These are phyloP conservation scores for Phalanger gymnotis DNA, from an alignment of 2,797 vertebrate genomes.

Conservation along the genomic window DNA sequence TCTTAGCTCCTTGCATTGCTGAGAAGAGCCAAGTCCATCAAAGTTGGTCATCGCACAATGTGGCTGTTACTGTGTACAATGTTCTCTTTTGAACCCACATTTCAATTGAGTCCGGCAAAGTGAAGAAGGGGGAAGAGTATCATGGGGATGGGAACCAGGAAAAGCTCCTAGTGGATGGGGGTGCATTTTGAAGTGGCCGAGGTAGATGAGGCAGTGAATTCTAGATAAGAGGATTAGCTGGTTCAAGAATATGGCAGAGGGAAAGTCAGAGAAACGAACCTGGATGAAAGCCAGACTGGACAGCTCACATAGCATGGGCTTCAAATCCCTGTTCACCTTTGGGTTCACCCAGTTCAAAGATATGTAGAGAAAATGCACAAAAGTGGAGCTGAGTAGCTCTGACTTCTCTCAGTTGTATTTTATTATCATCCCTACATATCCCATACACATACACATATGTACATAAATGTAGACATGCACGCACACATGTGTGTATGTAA, in stretches of 20 bases:
- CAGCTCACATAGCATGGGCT: background rate
- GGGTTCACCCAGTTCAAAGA: background rate
- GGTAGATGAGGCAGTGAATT: background rate
- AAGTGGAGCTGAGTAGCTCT: background rate
- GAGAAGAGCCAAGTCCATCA: too few relatives aligned
- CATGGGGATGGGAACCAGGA: background rate
- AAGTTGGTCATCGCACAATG: too few relatives aligned
- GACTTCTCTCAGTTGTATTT: background rate
- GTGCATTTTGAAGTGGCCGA: background rate
- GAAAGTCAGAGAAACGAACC: background rate
- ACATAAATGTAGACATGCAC: too few relatives aligned
- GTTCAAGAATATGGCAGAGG: background rate
- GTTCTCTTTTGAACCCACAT: background rate
- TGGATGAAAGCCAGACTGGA: background rate
- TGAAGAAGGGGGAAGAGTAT: too few relatives aligned
- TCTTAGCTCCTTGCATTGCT: too few relatives aligned
- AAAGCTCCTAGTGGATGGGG: background rate
- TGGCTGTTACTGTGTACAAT: too few relatives aligned
- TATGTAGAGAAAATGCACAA: background rate
- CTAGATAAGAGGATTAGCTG: background rate
- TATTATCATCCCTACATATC: background rate
- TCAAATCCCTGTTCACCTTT: too few relatives aligned
- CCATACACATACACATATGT: too few relatives aligned
- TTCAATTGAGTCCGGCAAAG: background rate
- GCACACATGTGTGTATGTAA: too few relatives aligned